Evolutionary conservation across 35 echinoderm and acorn worm genomes (phyloP), one percentile per base, ranked within the genome.

Genomic region (Ptychodera flava): DNA sequence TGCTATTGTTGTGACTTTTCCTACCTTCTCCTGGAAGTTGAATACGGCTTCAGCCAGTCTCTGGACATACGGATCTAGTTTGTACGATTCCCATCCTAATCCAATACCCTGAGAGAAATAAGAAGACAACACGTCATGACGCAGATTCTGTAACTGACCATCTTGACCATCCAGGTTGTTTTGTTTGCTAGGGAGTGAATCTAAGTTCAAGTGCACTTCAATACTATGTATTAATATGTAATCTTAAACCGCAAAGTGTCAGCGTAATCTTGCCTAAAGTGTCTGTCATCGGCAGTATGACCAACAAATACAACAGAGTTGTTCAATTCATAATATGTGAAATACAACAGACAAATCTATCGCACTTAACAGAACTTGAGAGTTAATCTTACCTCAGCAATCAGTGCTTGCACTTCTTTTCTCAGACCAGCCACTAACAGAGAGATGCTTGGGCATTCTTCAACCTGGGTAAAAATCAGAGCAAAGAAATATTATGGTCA

Each of bases 1-100:
- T n/a, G n/a, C n/a, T n/a, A n/a, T n/a, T n/a, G n/a, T n/a, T n/a
- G 45, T 64, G 45, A 12, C 22, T 64, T 64, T 64, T 64, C 2
- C 31, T 92, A 99, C 96, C 93, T 99, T 99, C 81, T 99, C 96
- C 83, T 99, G 96, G 88, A 90, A 93, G 84, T 94, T 99, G 79
- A 99, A 99, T 78, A 99, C 96, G 34, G 92, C 85, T 32, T 99
- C 96, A 29, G 96, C 92, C 82, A 99, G 86, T 82, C 90, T 94
- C 83, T 99, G 96, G 34, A 99, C 96, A 89, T 99, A 99, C 32
- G 93, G 91, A 80, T 99, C 96, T 33, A 99, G 88, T 87, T 93
- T 94, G 96, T 99, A 99, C 6, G 93, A 94, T 33, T 99, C 96
- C 96, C 96, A 99, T 28, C 84, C 93, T 76, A 99, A 84, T 0